phyloP scores from a whole-genome alignment of 2,797 vertebrate species.

The Cynopterus sphinx region DNA sequence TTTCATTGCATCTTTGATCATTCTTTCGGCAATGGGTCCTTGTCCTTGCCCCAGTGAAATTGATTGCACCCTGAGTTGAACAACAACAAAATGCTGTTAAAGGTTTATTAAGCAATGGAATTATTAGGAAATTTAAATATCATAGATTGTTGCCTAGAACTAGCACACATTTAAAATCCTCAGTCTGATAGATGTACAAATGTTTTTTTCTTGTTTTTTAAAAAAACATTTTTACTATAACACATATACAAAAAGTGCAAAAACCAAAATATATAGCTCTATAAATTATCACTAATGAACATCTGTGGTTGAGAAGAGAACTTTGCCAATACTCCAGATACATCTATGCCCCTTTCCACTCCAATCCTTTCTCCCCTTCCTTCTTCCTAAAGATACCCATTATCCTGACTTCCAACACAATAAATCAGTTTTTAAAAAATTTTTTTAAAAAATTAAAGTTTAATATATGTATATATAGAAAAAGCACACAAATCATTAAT shows the following conservation, averaged over 20 bases:
- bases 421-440: neutral
- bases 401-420: neutral
- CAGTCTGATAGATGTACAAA: neutral
- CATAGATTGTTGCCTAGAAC: neutral
- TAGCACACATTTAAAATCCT: neutral
- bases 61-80: slow-evolving; percentile 87
- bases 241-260: neutral
- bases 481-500: neutral
- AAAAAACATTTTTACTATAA: neutral
- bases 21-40: slow-evolving; percentile 90
- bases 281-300: neutral
- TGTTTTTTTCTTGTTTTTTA: neutral
- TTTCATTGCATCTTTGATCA: slow-evolving; percentile 88
- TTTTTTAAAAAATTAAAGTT: neutral
- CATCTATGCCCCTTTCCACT: neutral
- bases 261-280: neutral
- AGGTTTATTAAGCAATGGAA: neutral
- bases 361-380: neutral
- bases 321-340: neutral
- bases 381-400: neutral
- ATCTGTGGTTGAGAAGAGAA: neutral
- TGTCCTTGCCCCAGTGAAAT: slow-evolving; percentile 92
- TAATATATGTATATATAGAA: neutral
- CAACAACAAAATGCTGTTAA: neutral
- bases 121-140: slow-evolving; percentile 12